Evolutionary conservation across 1,140 invertebrate genomes (phyloP), one percentile per base, ranked within the genome.

Genomic region (Drosophila tani): DNA sequence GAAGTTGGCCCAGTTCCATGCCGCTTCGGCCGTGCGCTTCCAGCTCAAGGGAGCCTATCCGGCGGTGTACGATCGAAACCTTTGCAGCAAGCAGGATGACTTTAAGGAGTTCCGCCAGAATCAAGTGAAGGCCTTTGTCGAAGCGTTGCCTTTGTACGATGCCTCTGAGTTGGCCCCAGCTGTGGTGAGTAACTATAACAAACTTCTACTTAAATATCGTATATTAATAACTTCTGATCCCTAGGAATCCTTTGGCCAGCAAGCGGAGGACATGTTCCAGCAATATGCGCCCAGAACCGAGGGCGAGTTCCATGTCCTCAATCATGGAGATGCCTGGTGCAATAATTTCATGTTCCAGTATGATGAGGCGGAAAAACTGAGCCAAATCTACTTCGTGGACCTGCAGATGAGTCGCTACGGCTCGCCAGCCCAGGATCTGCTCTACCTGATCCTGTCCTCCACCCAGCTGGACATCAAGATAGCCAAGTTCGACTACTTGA

Each of bases 251-350:
- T 91, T 66, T 15, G 68, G 74, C n/a, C 62, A 47, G 1, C 21
- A 58, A 4, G 57, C 71, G 3, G 45, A 70, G 0, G 90, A 91
- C 56, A 83, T 82, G 82, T 91, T 76, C 56, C 85, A 75, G 49
- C 55, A 77, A 0, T 29, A 53, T 59, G 79, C 79, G 2, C 70
- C 51, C 2, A 53, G 66, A 3, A 69, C 93, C 12, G 73, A 93
- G 1, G 92, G 94, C 12, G 93, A 94, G 41, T 95, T 95, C 47
- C 93, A 94, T 63, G 95, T 95, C 3, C 88, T 96, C 5, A 95
- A 94, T 75, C 95, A 96, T 50, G 95, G 95, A 9, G 95, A 96
- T 83, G 93, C 93, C 11, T 88, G 91, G 75, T 74, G 67, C 19
- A 92, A 93, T 50, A 94, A 94, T 59, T 84, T 93, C 1, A 81